Conservation (phyloP, 2,797 vertebrate species). For the Oceanodroma leucorhoa region DNA sequence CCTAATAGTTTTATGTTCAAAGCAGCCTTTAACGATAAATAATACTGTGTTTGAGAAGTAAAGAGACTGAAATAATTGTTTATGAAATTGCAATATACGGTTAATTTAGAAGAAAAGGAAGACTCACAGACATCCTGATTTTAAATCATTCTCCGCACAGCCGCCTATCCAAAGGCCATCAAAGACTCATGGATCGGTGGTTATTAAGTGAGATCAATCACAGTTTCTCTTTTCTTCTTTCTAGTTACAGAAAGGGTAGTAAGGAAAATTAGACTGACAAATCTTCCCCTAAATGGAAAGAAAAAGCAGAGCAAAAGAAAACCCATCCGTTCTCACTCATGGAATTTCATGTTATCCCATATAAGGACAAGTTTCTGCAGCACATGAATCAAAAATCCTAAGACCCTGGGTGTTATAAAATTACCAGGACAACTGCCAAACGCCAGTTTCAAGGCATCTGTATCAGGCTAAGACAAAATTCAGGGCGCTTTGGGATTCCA, state of each 20-base stretch:
- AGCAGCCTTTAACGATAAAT: slow-evolving; percentile 31
- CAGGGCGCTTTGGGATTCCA: background rate
- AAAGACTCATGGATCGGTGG: background rate
- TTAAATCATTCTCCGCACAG: background rate
- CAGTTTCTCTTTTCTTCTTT: background rate
- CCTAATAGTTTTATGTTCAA: slow-evolving; percentile 13
- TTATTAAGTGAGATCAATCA: background rate
- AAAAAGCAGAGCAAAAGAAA: slow-evolving; percentile 29
- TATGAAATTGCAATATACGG: background rate
- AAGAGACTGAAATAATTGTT: slow-evolving; percentile 40
- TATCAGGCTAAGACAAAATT: background rate
- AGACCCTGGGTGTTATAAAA: background rate
- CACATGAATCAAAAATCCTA: background rate
- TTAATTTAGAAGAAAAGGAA: slow-evolving; percentile 29
- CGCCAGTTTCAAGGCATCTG: background rate
- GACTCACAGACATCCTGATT: background rate
- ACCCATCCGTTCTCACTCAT: background rate
- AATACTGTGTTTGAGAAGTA: slow-evolving; percentile 1
- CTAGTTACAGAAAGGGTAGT: background rate
- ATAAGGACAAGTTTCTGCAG: background rate
- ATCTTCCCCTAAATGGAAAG: slow-evolving; percentile 1
- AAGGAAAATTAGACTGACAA: background rate
- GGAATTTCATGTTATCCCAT: slow-evolving; percentile 7
- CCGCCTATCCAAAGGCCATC: background rate
- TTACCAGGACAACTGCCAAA: background rate